Percentiles rank a stretch among this genome's conserved stretches.
Evolutionary conservation across 2,797 vertebrate species (phyloP).

Genomic region (Rallus crepitans): DNA sequence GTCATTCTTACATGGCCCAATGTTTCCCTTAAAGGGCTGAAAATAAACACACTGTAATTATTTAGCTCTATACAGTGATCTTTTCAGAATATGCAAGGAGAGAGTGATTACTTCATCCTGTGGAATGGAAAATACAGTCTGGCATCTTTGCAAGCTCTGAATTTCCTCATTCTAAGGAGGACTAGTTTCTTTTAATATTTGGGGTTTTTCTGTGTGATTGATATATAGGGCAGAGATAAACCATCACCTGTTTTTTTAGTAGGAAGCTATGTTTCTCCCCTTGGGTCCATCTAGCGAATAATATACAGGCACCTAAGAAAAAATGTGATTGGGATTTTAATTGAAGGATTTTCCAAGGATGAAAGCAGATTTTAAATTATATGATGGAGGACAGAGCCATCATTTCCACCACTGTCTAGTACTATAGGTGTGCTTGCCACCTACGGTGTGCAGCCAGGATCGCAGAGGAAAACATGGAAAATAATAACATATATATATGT

Average conservation of each 20-base stretch:
- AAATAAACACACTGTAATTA: not conserved
- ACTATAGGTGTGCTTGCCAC: not conserved
- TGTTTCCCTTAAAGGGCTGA: not conserved
- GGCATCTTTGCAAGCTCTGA: not conserved
- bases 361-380: not conserved
- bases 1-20: not conserved
- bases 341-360: not conserved
- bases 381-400: not conserved
- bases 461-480: slow-evolving; percentile 16
- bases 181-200: not conserved
- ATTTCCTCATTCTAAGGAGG: not conserved
- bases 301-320: not conserved
- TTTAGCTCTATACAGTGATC: not conserved
- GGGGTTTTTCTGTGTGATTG: not conserved
- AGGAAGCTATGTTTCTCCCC: not conserved
- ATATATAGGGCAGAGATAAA: not conserved
- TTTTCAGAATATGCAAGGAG: not conserved
- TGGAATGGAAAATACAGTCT: not conserved
- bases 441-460: not conserved
- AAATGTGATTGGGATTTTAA: not conserved
- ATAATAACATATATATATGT: not conserved
- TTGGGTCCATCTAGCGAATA: not conserved
- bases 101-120: not conserved
- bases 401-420: not conserved
- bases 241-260: not conserved